Percentiles rank a stretch among this genome's conserved stretches.
These are phyloP conservation scores for Syndactyla subalaris DNA, from an alignment of 2,797 vertebrate genomes.

Conservation along the genomic window DNA sequence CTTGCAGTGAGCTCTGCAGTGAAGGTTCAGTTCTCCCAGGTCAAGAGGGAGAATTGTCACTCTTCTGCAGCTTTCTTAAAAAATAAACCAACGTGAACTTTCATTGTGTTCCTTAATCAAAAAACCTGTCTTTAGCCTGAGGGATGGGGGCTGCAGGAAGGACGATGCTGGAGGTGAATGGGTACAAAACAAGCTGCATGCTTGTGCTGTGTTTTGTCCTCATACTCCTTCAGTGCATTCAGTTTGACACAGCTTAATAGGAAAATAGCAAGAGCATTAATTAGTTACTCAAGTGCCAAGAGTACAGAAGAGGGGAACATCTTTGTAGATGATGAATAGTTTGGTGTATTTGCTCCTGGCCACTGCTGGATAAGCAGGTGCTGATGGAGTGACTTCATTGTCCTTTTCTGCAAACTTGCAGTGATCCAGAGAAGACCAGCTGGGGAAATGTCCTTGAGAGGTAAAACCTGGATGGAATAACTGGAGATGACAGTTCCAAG, in stretches of 20 bases:
- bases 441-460: background rate
- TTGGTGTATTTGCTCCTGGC: background rate
- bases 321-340: background rate
- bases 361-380: background rate
- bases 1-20: background rate
- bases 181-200: background rate
- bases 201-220: background rate
- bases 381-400: background rate
- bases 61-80: constrained; percentile 25
- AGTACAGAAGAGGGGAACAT: background rate
- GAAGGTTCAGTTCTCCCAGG: background rate
- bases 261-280: background rate
- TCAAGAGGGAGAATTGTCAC: background rate
- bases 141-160: background rate
- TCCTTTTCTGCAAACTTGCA: background rate
- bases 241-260: background rate
- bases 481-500: background rate
- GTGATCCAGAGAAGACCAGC: background rate
- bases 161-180: background rate
- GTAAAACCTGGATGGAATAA: background rate
- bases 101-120: background rate
- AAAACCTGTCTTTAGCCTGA: background rate
- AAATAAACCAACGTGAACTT: constrained; percentile 57
- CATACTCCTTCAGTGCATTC: background rate
- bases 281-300: background rate